A percentile compares a stretch with the other conserved stretches of the same genome.
Conservation (phyloP, 1,140 invertebrate genomes). For the Chrysomallon squamiferum region DNA sequence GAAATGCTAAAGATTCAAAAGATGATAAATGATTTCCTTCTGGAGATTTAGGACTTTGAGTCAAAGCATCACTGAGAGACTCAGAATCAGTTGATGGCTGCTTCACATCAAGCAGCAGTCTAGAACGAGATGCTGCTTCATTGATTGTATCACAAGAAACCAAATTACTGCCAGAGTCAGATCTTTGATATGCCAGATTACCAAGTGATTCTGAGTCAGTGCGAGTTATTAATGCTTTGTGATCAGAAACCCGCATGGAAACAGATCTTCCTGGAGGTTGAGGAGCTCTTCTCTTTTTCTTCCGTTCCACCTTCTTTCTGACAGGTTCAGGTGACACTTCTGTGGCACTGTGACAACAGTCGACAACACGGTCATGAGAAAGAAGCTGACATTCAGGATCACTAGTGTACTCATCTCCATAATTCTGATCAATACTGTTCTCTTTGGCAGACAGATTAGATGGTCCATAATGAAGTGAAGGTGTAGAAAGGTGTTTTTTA, state of each 20-base stretch:
- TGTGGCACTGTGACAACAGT: not conserved
- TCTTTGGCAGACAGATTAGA: too few species aligned
- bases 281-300: not conserved
- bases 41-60: not conserved
- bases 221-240: not conserved
- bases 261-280: constrained; percentile 3
- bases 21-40: not conserved
- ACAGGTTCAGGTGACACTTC: not conserved
- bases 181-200: too few species aligned
- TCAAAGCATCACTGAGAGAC: not conserved
- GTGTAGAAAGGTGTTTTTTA: not conserved
- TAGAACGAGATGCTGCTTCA: too few species aligned
- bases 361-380: too few species aligned
- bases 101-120: too few species aligned
- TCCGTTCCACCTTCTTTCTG: not conserved
- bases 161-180: too few species aligned
- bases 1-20: not conserved
- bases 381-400: too few species aligned
- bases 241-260: not conserved
- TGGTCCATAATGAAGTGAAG: not conserved
- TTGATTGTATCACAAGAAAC: too few species aligned
- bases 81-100: not conserved
- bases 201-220: too few species aligned
- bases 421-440: too few species aligned
- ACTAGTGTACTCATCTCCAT: too few species aligned